Evolutionary conservation across 2,113 vertebrate genomes (phyloP).

Genomic region (Callionymus lyra): DNA sequence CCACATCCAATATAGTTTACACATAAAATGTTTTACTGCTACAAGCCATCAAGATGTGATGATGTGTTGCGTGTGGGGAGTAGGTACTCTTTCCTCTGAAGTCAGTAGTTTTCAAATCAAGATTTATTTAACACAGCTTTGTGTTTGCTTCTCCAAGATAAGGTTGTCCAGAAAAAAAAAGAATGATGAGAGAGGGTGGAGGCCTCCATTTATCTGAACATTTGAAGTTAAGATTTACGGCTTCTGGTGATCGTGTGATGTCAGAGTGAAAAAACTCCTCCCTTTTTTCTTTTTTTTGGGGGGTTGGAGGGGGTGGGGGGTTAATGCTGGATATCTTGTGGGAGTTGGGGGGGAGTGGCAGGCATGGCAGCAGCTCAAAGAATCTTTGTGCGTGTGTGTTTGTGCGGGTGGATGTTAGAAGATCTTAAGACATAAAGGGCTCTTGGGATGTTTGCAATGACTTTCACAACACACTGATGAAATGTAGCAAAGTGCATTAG

Average conservation of each 20-base stretch:
- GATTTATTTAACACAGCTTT: conserved; percentile 34
- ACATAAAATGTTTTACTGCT: conserved; percentile 36
- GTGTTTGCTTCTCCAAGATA: conserved; percentile 38
- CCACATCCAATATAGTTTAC: conserved; percentile 39
- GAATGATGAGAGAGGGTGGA: conserved; percentile 50
- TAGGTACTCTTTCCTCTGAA: conserved; percentile 35
- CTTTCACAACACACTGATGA: no score
- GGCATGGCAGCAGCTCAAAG: conserved; percentile 51
- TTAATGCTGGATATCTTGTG: conserved; percentile 60
- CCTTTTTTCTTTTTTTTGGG: conserved; percentile 26
- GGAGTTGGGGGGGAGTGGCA: conserved; percentile 52
- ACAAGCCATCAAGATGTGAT: conserved; percentile 40
- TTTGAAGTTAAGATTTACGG: conserved; percentile 55
- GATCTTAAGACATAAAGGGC: no score
- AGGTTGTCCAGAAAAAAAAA: conserved; percentile 40
- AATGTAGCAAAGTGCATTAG: no score
- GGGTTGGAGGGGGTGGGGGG: conserved; percentile 20
- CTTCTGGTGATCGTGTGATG: conserved; percentile 49
- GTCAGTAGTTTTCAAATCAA: conserved; percentile 16
- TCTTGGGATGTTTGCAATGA: no score
- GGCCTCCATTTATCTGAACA: conserved; percentile 21
- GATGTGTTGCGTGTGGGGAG: conserved; percentile 42
- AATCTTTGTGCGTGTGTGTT: conserved; percentile 25
- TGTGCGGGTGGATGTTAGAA: conserved; percentile 13
- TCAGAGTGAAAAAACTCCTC: conserved; percentile 55